phyloP scores from a whole-genome alignment of 2,797 vertebrate genomes.

The Alcedo atthis region DNA sequence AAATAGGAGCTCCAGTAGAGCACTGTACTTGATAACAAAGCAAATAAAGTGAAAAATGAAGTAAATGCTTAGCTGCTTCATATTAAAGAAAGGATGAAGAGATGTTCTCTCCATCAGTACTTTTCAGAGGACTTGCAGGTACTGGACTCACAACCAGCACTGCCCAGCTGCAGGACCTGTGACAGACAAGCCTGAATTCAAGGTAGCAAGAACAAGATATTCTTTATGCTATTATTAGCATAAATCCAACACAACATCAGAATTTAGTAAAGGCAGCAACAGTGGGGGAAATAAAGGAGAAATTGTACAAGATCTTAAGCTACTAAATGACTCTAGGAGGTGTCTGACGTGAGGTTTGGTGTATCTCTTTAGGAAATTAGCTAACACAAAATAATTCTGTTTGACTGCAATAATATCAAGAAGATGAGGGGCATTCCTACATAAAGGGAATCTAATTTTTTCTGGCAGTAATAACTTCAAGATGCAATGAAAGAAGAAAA shows the following conservation, averaged over 20 bases:
- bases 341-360: slow-evolving; percentile 27
- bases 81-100: background rate
- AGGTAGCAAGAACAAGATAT: background rate
- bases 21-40: rapidly evolving
- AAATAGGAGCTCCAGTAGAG: background rate
- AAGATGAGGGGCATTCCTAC: slow-evolving; percentile 48
- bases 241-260: background rate
- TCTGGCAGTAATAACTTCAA: slow-evolving; percentile 48
- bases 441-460: slow-evolving; percentile 55
- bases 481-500: slow-evolving; percentile 60
- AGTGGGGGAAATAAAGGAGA: background rate
- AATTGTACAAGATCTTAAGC: background rate
- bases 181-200: background rate
- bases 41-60: background rate
- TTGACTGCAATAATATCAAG: slow-evolving; percentile 59
- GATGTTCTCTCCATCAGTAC: background rate
- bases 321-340: slow-evolving; percentile 4
- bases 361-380: slow-evolving; percentile 50
- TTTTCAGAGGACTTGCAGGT: background rate
- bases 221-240: background rate
- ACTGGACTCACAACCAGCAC: background rate
- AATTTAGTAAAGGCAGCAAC: background rate
- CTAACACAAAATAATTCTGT: slow-evolving; percentile 59
- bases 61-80: rapidly evolving
- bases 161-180: background rate